Evolutionary conservation across 64 coral and sea anemone genomes (phyloP), one percentile per base, ranked within the genome.

Genomic region (Dendrophyllia cribrosa): DNA sequence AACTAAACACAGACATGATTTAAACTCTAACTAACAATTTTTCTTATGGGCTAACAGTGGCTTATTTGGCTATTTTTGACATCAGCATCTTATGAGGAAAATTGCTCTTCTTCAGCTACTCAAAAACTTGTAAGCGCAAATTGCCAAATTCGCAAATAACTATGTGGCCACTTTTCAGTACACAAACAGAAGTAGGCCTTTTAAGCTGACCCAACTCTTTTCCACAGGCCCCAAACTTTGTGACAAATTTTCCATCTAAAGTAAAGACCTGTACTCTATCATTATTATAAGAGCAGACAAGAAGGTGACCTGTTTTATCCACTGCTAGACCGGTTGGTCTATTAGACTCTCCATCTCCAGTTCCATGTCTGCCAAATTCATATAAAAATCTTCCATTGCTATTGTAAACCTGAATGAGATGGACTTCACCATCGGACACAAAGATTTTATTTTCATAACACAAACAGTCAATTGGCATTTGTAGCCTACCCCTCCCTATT

Each of bases 271-370:
- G 69, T 26, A 91, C 55, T 19, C 55, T 59, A 16, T 74, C 4
- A 15, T 75, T 49, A 4, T 16, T 9, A 10, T 3, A 15, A 12
- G 7, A 16, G 9, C 43, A 19, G 52, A 79, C 19, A 84, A 83
- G 45, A n/a, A 91, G 67, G 46, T 91, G 24, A 23, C 71, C 53
- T 13, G 78, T 49, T 62, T 83, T 83, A 34, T 91, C 89, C 34
- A 84, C 43, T 21, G 89, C 78, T 58, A 91, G 67, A 9, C 89
- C 78, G 12, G 10, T 25, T 48, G 89, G 89, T 9, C 10, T 14
- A 72, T 72, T 43, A 13, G 82, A 45, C 16, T 60, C 75, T 16
- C 64, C 88, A 72, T 74, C 89, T 5, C 6, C 9, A 5, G 52
- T 46, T 61, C 22, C 65, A 14, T 45, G 15, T 51, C 17, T 24